Percentiles rank a stretch among this genome's conserved stretches.
Evolutionary conservation across 2,888 invertebrate species (phyloP).

Genomic region (Clivina fossor): DNA sequence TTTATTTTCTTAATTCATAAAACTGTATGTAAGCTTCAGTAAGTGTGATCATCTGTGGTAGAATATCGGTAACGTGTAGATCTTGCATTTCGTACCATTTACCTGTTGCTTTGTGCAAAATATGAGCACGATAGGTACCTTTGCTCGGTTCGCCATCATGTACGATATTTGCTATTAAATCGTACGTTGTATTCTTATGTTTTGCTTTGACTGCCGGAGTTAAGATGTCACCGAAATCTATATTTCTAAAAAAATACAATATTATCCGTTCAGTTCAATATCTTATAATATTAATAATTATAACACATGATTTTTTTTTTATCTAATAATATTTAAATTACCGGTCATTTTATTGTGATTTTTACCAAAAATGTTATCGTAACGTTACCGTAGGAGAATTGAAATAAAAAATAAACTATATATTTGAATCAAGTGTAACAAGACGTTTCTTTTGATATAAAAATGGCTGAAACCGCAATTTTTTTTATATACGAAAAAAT

Average conservation of each 20-base stretch:
- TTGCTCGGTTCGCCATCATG: conserved; percentile 96
- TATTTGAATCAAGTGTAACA: too few species aligned
- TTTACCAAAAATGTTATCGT: too few species aligned
- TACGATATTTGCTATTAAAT: conserved; percentile 97
- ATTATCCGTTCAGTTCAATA: too few species aligned
- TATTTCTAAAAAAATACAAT: conserved; percentile 82
- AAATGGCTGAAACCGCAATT: too few species aligned
- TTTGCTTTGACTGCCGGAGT: conserved; percentile 79
- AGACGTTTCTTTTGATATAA: too few species aligned
- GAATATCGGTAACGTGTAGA: conserved; percentile 95
- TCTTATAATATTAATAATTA: too few species aligned
- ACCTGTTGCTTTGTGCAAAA: conserved; percentile 83
- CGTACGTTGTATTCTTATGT: conserved; percentile 86
- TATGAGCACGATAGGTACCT: conserved; percentile 93
- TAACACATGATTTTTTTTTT: too few species aligned
- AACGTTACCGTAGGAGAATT: too few species aligned
- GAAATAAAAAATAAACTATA: too few species aligned
- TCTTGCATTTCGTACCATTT: conserved; percentile 90
- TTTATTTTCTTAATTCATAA: conserved; percentile 63
- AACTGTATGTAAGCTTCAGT: conserved; percentile 98
- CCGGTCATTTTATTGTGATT: too few species aligned
- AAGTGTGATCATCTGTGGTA: conserved; percentile 99
- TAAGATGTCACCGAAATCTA: conserved; percentile 95
- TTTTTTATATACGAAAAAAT: too few species aligned
- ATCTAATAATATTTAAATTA: too few species aligned